Conservation (phyloP, 2,888 invertebrate species). For the Heliconius sara region DNA sequence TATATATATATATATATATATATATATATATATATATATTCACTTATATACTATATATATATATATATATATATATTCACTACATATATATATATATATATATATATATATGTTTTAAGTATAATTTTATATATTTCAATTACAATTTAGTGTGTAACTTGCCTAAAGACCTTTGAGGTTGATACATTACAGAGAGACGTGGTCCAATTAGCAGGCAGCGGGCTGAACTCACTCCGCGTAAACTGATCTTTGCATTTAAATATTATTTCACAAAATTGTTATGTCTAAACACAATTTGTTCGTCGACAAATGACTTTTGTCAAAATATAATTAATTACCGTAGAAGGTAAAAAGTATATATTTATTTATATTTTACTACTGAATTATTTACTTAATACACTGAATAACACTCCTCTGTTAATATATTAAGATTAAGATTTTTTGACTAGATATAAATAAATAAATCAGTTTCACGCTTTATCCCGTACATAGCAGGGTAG, state of each 20-base stretch:
- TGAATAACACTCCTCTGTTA: too few species aligned
- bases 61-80: too few species aligned
- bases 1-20: too few species aligned
- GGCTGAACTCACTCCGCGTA: slow-evolving; percentile 29
- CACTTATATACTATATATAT: too few species aligned
- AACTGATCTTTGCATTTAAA: slow-evolving; percentile 43
- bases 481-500: too few species aligned
- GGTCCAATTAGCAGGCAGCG: slow-evolving; percentile 41
- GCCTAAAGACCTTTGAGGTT: slow-evolving; percentile 34
- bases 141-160: slow-evolving; percentile 11
- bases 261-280: slow-evolving; percentile 33
- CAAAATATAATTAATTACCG: neutral
- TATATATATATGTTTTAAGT: neutral
- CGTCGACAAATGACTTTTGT: slow-evolving; percentile 8
- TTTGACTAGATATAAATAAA: too few species aligned
- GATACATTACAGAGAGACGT: slow-evolving; percentile 42
- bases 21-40: too few species aligned
- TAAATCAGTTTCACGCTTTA: too few species aligned
- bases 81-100: too few species aligned
- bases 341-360: neutral
- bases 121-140: neutral
- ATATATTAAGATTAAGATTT: too few species aligned
- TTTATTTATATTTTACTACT: too few species aligned
- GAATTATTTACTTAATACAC: too few species aligned
- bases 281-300: slow-evolving; percentile 18